Percentiles rank a stretch among this genome's conserved stretches.
These are phyloP conservation scores for Styela plicata DNA, from an alignment of 23 tunicate species.

Conservation along the genomic window DNA sequence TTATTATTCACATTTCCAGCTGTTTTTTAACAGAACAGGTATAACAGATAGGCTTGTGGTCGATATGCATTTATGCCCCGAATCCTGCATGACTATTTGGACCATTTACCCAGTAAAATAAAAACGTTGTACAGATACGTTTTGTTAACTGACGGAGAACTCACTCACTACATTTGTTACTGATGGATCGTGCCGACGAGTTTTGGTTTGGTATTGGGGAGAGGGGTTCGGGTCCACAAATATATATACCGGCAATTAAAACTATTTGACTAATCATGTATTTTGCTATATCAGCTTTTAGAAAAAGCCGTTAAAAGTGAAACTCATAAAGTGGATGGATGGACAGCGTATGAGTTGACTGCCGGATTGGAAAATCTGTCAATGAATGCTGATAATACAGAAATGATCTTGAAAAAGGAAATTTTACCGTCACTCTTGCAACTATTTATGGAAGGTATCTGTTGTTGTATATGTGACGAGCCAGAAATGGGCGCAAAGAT, in stretches of 20 bases:
- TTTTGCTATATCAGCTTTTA: not conserved
- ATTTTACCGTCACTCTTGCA: constrained; percentile 18
- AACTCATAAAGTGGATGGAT: constrained; percentile 42
- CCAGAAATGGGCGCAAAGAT: too few relatives aligned
- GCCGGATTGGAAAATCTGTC: constrained; percentile 48
- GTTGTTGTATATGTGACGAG: not conserved
- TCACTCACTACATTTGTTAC: too few relatives aligned
- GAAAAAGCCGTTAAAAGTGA: not conserved
- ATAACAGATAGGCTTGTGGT: too few relatives aligned
- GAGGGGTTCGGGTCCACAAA: too few relatives aligned
- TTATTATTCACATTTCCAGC: not conserved
- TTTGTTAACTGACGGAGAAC: too few relatives aligned
- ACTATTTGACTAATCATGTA: not conserved
- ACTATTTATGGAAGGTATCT: constrained; percentile 34
- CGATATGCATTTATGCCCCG: too few relatives aligned
- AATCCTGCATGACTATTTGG: too few relatives aligned
- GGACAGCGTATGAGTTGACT: constrained; percentile 34
- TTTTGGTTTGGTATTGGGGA: too few relatives aligned
- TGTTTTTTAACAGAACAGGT: too few relatives aligned
- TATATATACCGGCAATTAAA: not conserved
- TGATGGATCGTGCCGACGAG: too few relatives aligned
- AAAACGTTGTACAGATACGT: too few relatives aligned
- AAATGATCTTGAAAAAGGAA: constrained; percentile 31
- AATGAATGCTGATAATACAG: constrained; percentile 45
- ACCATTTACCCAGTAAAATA: too few relatives aligned